Base-by-base conservation (phyloP, 2,113 vertebrate genomes). In the Sminthopsis crassicaudata region DNA sequence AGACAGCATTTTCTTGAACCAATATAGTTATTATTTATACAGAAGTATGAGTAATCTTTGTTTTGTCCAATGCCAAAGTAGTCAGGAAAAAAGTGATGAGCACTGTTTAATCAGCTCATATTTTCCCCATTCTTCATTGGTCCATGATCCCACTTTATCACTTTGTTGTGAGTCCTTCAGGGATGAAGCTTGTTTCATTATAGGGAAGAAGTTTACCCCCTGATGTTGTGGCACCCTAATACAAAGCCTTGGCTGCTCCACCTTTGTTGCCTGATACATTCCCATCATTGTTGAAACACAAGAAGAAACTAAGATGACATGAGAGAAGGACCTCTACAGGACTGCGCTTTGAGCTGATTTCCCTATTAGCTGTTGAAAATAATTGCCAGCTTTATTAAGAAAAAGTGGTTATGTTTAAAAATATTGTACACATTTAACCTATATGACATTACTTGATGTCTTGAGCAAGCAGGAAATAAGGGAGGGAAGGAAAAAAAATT, bases 231-330 rank as follows among this genome's bases (percentile, higher is more conserved):
- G 16, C 19, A 84, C 0, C 67, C 16, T 57, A 36, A 14, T 42
- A 42, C 19, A 42, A 84, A 19, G 16, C 67, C 16, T 23, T 23
- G 6, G 19, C n/a, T 84, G 36, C 5, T 84, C 16, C 36, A 84
- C 16, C n/a, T 84, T 16, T 84, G 5, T 19, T 84, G 14, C 36
- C 14, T 76, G 54, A 23, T 55, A 25, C 46, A 52, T 54, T 30
- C 53, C 67, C 91, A 57, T 67, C 52, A 84, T 42, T 76, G 27
- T 11, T 92, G 89, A 93, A 36, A 91, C 51, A 46, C 60, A 92
- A 95, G 91, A 95, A 96, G 90, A 91, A 91, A 93, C 46, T 52
- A 57, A 94, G 93, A 92, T 93, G 53, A 9, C 88, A 30, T 93
- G 92, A 95, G 55, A 92, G 23, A 93, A 90, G 30, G 92, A 91